Percentiles rank a stretch among this genome's conserved stretches.
These are phyloP conservation scores for Champsocephalus esox DNA, from an alignment of 2,797 vertebrate species.

Conservation along the genomic window DNA sequence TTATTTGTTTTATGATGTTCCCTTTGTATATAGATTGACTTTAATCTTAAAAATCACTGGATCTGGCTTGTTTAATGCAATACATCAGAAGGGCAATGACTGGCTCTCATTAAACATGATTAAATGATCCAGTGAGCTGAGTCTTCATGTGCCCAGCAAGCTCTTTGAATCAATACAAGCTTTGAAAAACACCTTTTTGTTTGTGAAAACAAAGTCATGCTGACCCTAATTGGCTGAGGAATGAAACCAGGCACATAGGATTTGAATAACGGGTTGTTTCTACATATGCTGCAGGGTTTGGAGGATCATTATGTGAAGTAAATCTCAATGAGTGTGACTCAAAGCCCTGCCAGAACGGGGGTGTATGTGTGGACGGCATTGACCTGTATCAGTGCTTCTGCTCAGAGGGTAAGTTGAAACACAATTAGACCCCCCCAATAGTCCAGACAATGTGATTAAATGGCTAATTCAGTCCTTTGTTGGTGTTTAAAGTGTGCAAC, in stretches of 20 bases:
- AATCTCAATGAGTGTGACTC: conserved; percentile 85
- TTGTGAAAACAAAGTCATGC: conserved; percentile 82
- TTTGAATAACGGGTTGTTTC: conserved; percentile 57
- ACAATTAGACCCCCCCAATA: conserved; percentile 13
- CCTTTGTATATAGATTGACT: conserved; percentile 68
- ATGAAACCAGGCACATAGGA: conserved; percentile 71
- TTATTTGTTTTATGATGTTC: conserved; percentile 61
- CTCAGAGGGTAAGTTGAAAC: conserved; percentile 77
- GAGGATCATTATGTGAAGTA: conserved; percentile 82
- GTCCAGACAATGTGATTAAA: conserved; percentile 27
- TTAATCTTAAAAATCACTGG: conserved; percentile 74
- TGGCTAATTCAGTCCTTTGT: conserved; percentile 37
- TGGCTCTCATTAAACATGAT: conserved; percentile 84
- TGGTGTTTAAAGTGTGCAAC: conserved; percentile 28
- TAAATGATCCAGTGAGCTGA: conserved; percentile 85
- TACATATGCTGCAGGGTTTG: conserved; percentile 78
- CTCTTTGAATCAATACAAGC: conserved; percentile 81
- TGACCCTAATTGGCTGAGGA: conserved; percentile 82
- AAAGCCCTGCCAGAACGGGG: conserved; percentile 83
- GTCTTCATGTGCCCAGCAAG: conserved; percentile 71
- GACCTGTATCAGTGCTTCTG: conserved; percentile 84
- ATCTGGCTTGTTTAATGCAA: conserved; percentile 78
- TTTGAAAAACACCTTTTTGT: conserved; percentile 80
- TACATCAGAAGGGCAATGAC: conserved; percentile 80
- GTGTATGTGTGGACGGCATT: conserved; percentile 75